phyloP scores from a whole-genome alignment of 1,140 invertebrate genomes.

The Drosophila eugracilis region DNA sequence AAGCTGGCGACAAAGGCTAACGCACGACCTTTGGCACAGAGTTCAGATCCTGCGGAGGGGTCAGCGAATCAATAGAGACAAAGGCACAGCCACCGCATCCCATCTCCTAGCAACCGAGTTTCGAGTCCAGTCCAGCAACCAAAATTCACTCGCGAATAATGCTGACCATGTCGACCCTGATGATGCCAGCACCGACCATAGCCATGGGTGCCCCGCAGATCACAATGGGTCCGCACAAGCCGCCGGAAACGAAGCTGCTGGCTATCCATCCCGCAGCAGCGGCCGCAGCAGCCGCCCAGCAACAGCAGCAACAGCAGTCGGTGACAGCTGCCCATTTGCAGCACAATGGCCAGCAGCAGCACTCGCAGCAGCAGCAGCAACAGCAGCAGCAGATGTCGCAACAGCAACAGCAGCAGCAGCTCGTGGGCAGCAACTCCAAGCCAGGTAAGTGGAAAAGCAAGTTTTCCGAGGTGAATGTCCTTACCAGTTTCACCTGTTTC shows the following conservation, averaged over 20 bases:
- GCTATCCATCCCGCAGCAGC: constrained; percentile 84
- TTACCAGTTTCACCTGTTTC: neutral
- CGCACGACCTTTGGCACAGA: constrained; percentile 78
- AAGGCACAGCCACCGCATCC: constrained; percentile 5
- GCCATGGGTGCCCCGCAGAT: constrained; percentile 84
- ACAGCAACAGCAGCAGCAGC: constrained; percentile 61
- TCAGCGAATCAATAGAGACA: constrained; percentile 70
- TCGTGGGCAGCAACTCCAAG: constrained; percentile 71
- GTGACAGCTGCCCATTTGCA: constrained; percentile 72
- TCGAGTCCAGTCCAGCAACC: constrained; percentile 34
- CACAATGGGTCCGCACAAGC: constrained; percentile 84
- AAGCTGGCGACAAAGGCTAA: constrained; percentile 72
- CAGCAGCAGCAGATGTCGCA: constrained; percentile 57
- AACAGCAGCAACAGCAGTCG: constrained; percentile 69
- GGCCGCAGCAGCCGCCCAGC: constrained; percentile 71
- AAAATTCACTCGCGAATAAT: constrained; percentile 84
- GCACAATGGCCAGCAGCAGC: constrained; percentile 81
- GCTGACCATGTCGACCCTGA: constrained; percentile 84
- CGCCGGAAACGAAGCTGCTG: constrained; percentile 84
- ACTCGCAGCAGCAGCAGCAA: constrained; percentile 63
- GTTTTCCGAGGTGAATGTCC: constrained; percentile 40
- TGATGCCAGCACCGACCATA: constrained; percentile 84
- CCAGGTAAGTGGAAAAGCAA: constrained; percentile 66
- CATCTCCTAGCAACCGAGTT: neutral
- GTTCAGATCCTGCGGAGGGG: constrained; percentile 65